Base-by-base conservation (phyloP, 2,888 invertebrate genomes). In the Drosophila helvetica region DNA sequence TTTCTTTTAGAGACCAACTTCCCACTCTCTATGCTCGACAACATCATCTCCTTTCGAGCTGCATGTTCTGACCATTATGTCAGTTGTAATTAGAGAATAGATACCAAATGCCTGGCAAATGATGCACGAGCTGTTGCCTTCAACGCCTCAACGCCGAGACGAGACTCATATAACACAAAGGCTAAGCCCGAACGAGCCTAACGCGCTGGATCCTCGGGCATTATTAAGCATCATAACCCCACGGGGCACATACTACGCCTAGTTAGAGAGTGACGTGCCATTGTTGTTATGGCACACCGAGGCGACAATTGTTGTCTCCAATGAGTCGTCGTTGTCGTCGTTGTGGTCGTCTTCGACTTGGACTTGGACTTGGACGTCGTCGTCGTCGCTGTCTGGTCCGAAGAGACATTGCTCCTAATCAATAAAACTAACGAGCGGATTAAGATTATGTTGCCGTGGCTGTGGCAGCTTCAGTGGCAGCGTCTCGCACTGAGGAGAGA, bases 261-360 rank as follows among this genome's bases (percentile, higher is more conserved):
- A 73, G 74, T 61, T 73, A 65, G 64, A 42, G 63, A 63, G 56
- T 67, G 66, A 61, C 33, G 73, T 72, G 61, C 68, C 63, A 71
- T 73, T 64, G 74, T 73, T 65, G 67, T 64, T 90, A 89, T 89
- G 89, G 89, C 82, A 86, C 84, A 86, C 74, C 76, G 75, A 89
- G 89, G 89, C 89, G 89, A 89, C 89, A 89, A 89, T 90, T 89
- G 89, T 88, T 83, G 89, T 89, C 86, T 87, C 89, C 89, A 68
- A 83, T 78, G 84, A 84, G 87, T 85, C 87, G 85, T 79, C 70
- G 73, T 58, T 54, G 27, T 54, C 66, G 53, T 42, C 53, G 43
- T 53, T 43, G 33, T 33, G 10, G 33, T 45, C 52, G 38, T 38
- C 30, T 22, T 53, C 8, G 25, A 10, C 25, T 18, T 42, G 17